A percentile compares a stretch with the other conserved stretches of the same genome.
phyloP scores from a whole-genome alignment of 2,113 vertebrate genomes.

The Melospiza georgiana region DNA sequence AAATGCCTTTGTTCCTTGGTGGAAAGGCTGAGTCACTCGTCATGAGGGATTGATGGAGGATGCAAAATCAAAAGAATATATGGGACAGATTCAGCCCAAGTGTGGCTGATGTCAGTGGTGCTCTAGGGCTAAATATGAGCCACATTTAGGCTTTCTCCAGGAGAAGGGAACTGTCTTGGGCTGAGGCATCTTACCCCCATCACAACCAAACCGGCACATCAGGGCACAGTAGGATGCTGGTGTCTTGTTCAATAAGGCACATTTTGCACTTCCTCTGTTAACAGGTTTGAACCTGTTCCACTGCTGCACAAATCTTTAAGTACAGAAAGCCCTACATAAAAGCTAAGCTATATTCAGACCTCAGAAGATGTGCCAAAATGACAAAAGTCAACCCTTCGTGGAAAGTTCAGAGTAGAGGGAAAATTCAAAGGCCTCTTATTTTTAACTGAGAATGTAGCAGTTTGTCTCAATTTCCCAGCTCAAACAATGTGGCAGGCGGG shows the following conservation, averaged over 20 bases:
- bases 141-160: neutral
- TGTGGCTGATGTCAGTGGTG: neutral
- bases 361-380: slow-evolving; percentile 24
- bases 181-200: neutral
- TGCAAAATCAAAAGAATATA: neutral
- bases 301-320: neutral
- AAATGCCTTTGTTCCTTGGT: neutral
- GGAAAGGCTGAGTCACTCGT: neutral
- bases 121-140: neutral
- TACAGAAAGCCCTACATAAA: neutral
- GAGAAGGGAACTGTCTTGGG: neutral
- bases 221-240: neutral
- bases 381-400: neutral
- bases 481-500: slow-evolving; percentile 58
- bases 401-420: slow-evolving; percentile 35
- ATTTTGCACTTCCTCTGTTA: neutral
- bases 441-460: slow-evolving; percentile 24
- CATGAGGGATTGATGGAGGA: neutral
- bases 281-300: neutral
- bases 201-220: neutral
- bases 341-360: neutral
- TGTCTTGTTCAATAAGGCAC: neutral
- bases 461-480: slow-evolving; percentile 51
- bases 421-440: slow-evolving; percentile 49
- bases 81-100: neutral